Evolutionary conservation across 1,140 invertebrate genomes (phyloP).

Genomic region (Trinorchestia longiramus): DNA sequence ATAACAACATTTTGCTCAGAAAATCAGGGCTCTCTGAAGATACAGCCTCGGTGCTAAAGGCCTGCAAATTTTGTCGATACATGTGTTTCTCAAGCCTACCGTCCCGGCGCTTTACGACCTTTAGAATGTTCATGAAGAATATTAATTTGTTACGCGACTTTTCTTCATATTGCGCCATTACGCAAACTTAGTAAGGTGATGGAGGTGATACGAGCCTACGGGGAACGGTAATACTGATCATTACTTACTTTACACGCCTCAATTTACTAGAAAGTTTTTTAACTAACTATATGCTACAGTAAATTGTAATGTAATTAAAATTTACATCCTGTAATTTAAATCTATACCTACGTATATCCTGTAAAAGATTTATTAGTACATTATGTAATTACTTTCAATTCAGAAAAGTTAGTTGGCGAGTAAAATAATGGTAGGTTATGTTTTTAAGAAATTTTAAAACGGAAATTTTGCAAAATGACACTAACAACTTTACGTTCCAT

Average conservation of each 20-base stretch:
- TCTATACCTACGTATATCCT: not conserved
- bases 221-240: not conserved
- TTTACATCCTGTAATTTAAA: too few relatives aligned
- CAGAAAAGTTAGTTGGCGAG: too few relatives aligned
- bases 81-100: not conserved
- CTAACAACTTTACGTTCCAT: too few relatives aligned
- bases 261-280: not conserved
- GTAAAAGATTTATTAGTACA: not conserved
- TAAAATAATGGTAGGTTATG: too few relatives aligned
- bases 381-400: not conserved
- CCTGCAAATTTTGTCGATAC: not conserved
- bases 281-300: not conserved
- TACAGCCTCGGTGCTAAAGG: not conserved
- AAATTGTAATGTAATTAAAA: not conserved
- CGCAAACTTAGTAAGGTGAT: not conserved
- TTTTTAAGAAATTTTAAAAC: too few relatives aligned
- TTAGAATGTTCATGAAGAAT: not conserved
- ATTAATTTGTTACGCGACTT: slow-evolving; percentile 7
- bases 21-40: not conserved
- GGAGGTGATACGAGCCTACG: not conserved
- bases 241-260: not conserved
- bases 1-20: slow-evolving; percentile 1
- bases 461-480: too few relatives aligned
- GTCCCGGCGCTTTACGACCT: not conserved
- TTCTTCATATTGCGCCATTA: slow-evolving; percentile 7